phyloP scores from a whole-genome alignment of 2,888 invertebrate species.

The Sinotaia quadrata region DNA sequence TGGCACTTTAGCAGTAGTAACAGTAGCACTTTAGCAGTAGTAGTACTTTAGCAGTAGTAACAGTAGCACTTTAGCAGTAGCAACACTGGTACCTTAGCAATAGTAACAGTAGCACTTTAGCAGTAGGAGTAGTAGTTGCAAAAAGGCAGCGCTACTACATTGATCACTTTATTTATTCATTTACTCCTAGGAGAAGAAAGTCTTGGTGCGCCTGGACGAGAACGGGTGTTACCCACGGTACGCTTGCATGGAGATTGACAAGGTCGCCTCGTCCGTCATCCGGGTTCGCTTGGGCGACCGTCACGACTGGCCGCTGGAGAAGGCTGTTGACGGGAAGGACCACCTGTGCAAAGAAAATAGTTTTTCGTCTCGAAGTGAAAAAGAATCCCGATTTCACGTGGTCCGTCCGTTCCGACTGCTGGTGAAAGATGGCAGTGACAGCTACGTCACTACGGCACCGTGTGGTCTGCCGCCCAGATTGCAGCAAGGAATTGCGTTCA shows the following conservation, averaged over 20 bases:
- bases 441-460: constrained; percentile 12
- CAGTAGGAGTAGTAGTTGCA: too few relatives aligned
- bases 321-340: constrained; percentile 40
- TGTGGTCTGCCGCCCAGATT: constrained; percentile 39
- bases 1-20: too few relatives aligned
- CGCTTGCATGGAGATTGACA: constrained; percentile 55
- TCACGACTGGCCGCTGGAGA: constrained; percentile 55
- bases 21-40: too few relatives aligned
- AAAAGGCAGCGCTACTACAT: too few relatives aligned
- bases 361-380: constrained; percentile 34
- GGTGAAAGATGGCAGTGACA: constrained; percentile 29
- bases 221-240: constrained; percentile 65
- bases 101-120: too few relatives aligned
- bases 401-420: constrained; percentile 33
- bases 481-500: constrained; percentile 42
- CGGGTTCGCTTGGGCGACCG: constrained; percentile 55
- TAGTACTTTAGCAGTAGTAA: too few relatives aligned
- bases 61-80: too few relatives aligned
- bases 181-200: constrained; percentile 31
- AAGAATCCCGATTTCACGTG: constrained; percentile 8
- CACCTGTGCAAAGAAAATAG: constrained; percentile 45
- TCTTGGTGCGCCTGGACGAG: constrained; percentile 54
- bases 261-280: constrained; percentile 52
- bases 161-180: too few relatives aligned
- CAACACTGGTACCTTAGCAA: too few relatives aligned